Percentiles rank a stretch among this genome's conserved stretches.
These are phyloP conservation scores for Tenebrosternarchus preto DNA, from an alignment of 2,113 vertebrate genomes.

Conservation along the genomic window DNA sequence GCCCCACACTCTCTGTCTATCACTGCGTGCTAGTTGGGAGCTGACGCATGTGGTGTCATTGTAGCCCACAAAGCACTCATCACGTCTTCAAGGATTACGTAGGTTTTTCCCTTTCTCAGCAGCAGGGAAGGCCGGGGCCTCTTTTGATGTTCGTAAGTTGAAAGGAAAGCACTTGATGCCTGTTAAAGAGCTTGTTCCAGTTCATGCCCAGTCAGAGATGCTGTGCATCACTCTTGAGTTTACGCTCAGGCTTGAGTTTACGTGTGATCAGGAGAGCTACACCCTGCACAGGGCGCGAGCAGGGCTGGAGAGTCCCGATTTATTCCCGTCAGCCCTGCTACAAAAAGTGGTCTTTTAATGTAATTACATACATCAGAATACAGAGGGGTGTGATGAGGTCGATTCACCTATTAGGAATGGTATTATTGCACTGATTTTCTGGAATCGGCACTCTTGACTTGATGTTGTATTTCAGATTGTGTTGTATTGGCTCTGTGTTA, in stretches of 20 bases:
- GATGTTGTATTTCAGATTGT: no score
- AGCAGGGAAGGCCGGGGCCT: background rate
- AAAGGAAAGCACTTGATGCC: conserved; percentile 8
- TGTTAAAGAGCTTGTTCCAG: background rate
- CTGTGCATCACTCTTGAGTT: background rate
- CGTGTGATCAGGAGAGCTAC: no score
- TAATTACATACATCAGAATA: no score
- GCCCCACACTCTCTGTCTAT: no score
- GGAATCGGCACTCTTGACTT: no score
- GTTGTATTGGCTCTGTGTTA: no score
- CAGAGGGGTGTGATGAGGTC: no score
- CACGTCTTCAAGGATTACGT: conserved; percentile 42
- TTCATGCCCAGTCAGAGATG: background rate
- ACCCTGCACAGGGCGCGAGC: no score
- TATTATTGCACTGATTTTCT: no score
- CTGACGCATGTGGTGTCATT: background rate
- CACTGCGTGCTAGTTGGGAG: background rate
- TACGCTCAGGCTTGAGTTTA: background rate
- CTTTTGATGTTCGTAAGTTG: background rate
- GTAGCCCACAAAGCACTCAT: conserved; percentile 32
- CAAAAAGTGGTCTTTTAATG: no score
- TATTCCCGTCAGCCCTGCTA: background rate
- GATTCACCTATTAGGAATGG: no score
- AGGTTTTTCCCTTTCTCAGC: conserved; percentile 40
- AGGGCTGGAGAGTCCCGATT: background rate